Conservation (phyloP, 2,888 invertebrate genomes). For the Seira musarum region DNA sequence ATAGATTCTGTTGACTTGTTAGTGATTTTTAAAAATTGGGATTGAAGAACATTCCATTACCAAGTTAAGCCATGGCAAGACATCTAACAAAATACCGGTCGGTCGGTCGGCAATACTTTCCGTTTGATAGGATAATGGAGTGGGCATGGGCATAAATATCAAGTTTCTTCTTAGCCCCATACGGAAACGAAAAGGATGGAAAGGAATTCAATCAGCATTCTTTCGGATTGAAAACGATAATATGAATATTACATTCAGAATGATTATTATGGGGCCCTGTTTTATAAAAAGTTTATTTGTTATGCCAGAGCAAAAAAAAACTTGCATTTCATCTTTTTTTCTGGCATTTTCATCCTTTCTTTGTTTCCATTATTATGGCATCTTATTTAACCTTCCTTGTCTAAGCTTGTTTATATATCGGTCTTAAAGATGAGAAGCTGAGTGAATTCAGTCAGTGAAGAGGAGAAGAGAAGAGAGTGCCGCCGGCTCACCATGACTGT, state of each 20-base stretch:
- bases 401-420: background rate
- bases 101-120: no score
- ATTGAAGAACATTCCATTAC: no score
- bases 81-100: no score
- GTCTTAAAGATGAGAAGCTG: background rate
- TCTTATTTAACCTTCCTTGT: conserved; percentile 4
- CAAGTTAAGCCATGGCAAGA: no score
- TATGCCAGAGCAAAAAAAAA: conserved; percentile 9
- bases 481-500: conserved; percentile 14
- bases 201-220: conserved; percentile 61
- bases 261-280: background rate
- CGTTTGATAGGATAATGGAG: no score
- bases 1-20: no score
- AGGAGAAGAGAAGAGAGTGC: background rate
- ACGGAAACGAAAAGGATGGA: conserved; percentile 5
- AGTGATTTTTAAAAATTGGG: no score
- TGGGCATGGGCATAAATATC: no score
- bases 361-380: conserved; percentile 5
- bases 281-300: conserved; percentile 19
- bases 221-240: conserved; percentile 55
- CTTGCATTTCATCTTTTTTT: conserved; percentile 11
- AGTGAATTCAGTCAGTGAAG: background rate
- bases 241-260: conserved; percentile 23
- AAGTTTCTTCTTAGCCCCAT: no score
- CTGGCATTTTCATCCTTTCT: background rate